Conservation (phyloP, 2,888 invertebrate species). For the Endomychus coccineus region DNA sequence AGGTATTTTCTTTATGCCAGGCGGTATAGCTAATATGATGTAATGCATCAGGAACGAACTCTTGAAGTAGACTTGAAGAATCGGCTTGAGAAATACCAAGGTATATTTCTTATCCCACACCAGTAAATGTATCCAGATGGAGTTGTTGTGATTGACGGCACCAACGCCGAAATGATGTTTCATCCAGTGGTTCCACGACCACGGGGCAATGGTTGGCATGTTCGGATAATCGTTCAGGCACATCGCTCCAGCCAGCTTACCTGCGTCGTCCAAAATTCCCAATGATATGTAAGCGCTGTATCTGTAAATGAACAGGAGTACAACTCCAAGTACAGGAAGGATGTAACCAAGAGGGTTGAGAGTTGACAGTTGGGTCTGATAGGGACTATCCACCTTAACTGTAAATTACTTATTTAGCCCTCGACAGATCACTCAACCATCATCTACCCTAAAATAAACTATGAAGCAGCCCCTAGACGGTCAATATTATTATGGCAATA, state of each 20-base stretch:
- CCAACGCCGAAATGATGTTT: conserved; percentile 44
- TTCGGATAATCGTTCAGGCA: conserved; percentile 47
- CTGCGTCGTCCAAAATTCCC: conserved; percentile 33
- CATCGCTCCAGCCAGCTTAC: conserved; percentile 40
- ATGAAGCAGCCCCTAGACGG: no score
- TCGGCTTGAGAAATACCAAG: conserved; percentile 36
- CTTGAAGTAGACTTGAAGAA: conserved; percentile 47
- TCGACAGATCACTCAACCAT: no score
- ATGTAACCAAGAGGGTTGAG: no score
- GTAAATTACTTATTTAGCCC: no score
- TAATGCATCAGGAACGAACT: conserved; percentile 46
- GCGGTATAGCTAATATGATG: conserved; percentile 49
- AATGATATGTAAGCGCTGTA: conserved; percentile 39
- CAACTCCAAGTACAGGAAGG: background rate
- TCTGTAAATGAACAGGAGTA: conserved; percentile 1
- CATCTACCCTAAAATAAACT: no score
- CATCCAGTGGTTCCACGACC: conserved; percentile 55
- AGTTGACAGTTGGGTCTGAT: no score
- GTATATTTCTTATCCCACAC: conserved; percentile 48
- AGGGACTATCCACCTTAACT: no score
- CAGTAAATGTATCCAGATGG: conserved; percentile 54
- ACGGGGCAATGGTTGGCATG: conserved; percentile 49
- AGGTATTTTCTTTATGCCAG: no score
- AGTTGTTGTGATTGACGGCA: conserved; percentile 48
- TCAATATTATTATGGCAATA: no score